phyloP scores from a whole-genome alignment of 2,797 vertebrate species.

The Molothrus aeneus region DNA sequence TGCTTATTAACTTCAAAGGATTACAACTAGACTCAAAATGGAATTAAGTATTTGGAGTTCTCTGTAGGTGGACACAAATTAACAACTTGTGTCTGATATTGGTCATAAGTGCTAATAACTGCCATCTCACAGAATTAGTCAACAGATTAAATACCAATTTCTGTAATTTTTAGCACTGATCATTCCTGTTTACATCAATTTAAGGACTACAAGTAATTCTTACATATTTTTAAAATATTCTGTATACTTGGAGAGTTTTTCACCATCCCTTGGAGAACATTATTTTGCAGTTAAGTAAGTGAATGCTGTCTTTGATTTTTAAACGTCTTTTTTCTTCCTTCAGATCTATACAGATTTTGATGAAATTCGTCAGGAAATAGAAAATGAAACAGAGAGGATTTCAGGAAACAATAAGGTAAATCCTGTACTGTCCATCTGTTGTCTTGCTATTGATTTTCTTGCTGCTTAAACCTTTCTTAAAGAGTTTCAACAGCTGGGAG shows the following conservation, averaged over 20 bases:
- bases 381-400: slow-evolving; percentile 94
- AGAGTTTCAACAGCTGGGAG: neutral
- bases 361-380: slow-evolving; percentile 98
- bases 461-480: neutral
- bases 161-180: neutral
- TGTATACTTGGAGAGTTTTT: neutral
- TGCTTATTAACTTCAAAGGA: neutral
- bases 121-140: neutral
- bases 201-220: neutral
- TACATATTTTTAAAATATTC: neutral
- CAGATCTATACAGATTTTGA: slow-evolving; percentile 96
- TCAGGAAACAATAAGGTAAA: slow-evolving; percentile 97
- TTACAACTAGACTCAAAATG: neutral
- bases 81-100: neutral
- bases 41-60: neutral
- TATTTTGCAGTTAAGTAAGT: neutral
- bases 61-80: neutral
- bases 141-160: neutral
- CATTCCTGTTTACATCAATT: neutral
- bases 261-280: neutral
- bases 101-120: neutral
- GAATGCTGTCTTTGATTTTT: neutral
- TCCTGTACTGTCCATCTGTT: neutral
- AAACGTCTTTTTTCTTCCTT: slow-evolving; percentile 7
- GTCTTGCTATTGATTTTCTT: neutral